Evolutionary conservation across 2,888 invertebrate genomes (phyloP).

Genomic region (Drosophila leonis): DNA sequence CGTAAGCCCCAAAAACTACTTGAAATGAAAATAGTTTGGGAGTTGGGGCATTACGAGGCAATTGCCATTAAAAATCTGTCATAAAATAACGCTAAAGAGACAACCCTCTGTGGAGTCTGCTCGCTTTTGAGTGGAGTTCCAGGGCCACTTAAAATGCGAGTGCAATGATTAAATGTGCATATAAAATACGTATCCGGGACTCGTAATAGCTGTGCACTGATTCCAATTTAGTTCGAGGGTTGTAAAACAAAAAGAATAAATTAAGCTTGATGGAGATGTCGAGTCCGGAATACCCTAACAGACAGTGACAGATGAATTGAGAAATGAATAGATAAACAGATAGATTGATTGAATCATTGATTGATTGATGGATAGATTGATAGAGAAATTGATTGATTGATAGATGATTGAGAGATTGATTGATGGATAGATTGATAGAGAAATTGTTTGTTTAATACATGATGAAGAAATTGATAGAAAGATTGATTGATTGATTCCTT

Average conservation of each 20-base stretch:
- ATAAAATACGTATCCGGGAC: constrained; percentile 19
- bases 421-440: neutral
- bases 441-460: too few relatives aligned
- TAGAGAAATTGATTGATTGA: neutral
- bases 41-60: constrained; percentile 1
- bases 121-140: constrained; percentile 20
- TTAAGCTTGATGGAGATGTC: neutral
- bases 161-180: constrained; percentile 33
- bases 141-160: constrained; percentile 39
- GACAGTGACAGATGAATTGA: neutral
- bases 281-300: neutral
- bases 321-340: neutral
- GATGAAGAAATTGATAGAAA: too few relatives aligned
- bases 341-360: neutral
- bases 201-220: constrained; percentile 35
- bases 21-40: constrained; percentile 3
- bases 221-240: constrained; percentile 34
- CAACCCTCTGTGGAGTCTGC: constrained; percentile 1
- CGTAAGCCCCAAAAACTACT: constrained; percentile 9
- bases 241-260: neutral
- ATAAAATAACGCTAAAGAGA: constrained; percentile 18
- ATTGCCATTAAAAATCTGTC: constrained; percentile 11
- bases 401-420: neutral
- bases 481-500: neutral
- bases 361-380: neutral